Conservation (phyloP, 2,797 vertebrate species). For the Danionella dracula region DNA sequence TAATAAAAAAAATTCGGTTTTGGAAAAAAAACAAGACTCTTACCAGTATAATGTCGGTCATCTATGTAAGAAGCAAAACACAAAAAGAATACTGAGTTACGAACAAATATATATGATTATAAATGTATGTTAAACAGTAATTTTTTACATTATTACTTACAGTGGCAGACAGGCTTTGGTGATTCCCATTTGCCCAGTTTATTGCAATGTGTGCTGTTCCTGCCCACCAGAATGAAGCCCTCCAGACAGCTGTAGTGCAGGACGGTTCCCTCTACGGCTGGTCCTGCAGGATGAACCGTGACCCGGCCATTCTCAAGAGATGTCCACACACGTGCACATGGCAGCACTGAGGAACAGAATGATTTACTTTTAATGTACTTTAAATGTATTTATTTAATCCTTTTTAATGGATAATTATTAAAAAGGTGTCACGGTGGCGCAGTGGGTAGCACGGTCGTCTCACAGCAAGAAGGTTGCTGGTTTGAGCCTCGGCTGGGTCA, state of each 20-base stretch:
- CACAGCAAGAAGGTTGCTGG: too few relatives aligned
- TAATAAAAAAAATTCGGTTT: too few relatives aligned
- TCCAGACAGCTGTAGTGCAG: conserved; percentile 76
- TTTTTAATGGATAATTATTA: too few relatives aligned
- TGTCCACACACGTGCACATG: conserved; percentile 75
- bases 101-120: not conserved
- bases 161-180: conserved; percentile 79
- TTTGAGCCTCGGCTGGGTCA: too few relatives aligned
- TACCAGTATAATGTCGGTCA: conserved; percentile 66
- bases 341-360: conserved; percentile 63
- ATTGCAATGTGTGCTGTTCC: conserved; percentile 74
- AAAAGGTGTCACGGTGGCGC: too few relatives aligned
- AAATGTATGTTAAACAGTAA: too few relatives aligned
- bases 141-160: conserved; percentile 61
- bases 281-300: conserved; percentile 59
- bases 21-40: too few relatives aligned
- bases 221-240: conserved; percentile 77
- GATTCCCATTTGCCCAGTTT: conserved; percentile 80
- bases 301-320: conserved; percentile 80
- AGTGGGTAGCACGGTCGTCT: too few relatives aligned
- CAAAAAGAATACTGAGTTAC: not conserved
- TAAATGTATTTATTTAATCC: too few relatives aligned
- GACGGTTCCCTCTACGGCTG: conserved; percentile 75
- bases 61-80: conserved; percentile 45
- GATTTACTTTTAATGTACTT: too few relatives aligned